Percentiles rank a stretch among this genome's conserved stretches.
Evolutionary conservation across 2,888 invertebrate genomes (phyloP).

Genomic region (Elmis aenea): DNA sequence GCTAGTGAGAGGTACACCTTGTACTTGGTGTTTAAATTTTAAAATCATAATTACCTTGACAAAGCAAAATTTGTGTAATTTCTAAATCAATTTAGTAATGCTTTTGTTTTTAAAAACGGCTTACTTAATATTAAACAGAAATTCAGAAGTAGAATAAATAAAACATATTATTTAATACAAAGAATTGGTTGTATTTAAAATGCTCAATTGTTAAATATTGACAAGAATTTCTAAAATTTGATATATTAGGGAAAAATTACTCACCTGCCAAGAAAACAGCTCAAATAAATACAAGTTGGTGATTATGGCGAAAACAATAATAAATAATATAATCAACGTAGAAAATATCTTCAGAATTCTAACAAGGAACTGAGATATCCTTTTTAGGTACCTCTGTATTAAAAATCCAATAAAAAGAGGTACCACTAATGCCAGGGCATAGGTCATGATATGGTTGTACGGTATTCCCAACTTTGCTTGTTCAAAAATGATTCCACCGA

Average conservation of each 20-base stretch:
- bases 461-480: conserved; percentile 71
- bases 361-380: conserved; percentile 64
- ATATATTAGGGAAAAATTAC: conserved; percentile 25
- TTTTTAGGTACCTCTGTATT: conserved; percentile 65
- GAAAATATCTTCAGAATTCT: conserved; percentile 82
- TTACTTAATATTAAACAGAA: too few species aligned
- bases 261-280: conserved; percentile 82
- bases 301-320: conserved; percentile 79
- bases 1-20: too few species aligned
- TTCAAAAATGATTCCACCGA: conserved; percentile 64
- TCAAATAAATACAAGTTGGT: conserved; percentile 88
- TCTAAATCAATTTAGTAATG: too few species aligned
- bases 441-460: conserved; percentile 67
- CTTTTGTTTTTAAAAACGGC: too few species aligned
- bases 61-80: too few species aligned
- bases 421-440: conserved; percentile 70
- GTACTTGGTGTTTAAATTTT: too few species aligned
- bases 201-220: too few species aligned
- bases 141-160: too few species aligned
- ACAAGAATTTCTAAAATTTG: background rate
- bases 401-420: conserved; percentile 67
- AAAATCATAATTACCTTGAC: too few species aligned
- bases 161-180: too few species aligned
- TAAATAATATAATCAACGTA: conserved; percentile 71
- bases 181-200: too few species aligned